Percentiles rank a stretch among this genome's conserved stretches.
These are phyloP conservation scores for Mythimna pallens DNA, from an alignment of 2,888 invertebrate genomes.

Conservation along the genomic window DNA sequence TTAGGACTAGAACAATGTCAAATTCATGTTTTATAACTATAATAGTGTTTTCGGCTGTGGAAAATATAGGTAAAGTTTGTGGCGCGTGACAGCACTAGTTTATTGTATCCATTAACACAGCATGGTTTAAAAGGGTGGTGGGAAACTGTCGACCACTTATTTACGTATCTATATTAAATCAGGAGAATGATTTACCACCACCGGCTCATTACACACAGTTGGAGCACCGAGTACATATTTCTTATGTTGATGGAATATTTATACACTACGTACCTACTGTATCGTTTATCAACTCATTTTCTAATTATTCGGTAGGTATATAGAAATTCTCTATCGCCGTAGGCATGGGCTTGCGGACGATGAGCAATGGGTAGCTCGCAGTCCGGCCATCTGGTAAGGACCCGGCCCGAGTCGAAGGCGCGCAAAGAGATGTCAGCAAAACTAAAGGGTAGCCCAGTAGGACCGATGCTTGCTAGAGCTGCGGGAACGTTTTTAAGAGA, in stretches of 20 bases:
- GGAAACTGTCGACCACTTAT: slow-evolving; percentile 10
- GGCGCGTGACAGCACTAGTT: slow-evolving; percentile 24
- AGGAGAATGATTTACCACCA: slow-evolving; percentile 10
- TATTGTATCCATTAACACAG: slow-evolving; percentile 38
- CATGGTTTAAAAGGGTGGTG: slow-evolving; percentile 19
- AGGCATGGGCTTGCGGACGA: too few species aligned
- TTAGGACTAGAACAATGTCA: slow-evolving; percentile 59
- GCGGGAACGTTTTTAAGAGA: too few species aligned
- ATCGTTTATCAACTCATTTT: too few species aligned
- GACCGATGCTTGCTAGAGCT: too few species aligned
- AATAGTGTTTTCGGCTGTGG: slow-evolving; percentile 34
- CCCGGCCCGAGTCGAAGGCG: too few species aligned
- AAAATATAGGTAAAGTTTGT: slow-evolving; percentile 31
- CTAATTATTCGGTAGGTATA: too few species aligned
- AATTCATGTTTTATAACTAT: slow-evolving; percentile 50
- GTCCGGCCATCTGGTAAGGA: too few species aligned
- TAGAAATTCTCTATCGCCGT: too few species aligned
- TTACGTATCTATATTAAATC: slow-evolving; percentile 1
- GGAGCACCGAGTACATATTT: background rate
- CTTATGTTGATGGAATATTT: background rate
- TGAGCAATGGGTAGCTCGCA: too few species aligned
- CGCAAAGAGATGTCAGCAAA: too few species aligned
- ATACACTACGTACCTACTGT: background rate
- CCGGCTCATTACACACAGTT: background rate
- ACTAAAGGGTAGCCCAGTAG: too few species aligned